Percentiles rank a stretch among this genome's conserved stretches.
Evolutionary conservation across 2,888 invertebrate species (phyloP).

Genomic region (Kuschelorhynchus macadamiae): DNA sequence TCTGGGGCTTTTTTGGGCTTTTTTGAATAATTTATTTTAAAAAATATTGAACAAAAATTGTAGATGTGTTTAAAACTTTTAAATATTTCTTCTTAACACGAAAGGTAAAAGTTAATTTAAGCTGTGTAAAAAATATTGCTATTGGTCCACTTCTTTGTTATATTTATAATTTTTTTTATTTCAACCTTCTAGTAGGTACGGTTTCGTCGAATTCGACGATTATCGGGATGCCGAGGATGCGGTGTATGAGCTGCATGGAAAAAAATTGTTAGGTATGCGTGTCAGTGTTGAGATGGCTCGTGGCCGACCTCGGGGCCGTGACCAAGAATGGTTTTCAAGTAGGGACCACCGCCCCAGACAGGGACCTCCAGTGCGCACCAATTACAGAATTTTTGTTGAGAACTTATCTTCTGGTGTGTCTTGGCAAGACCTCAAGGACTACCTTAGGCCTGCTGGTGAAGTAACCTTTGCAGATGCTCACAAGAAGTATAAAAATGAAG

Average conservation of each 20-base stretch:
- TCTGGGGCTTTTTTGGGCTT: too few relatives aligned
- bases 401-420: conserved; percentile 96
- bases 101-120: too few relatives aligned
- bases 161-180: conserved; percentile 5
- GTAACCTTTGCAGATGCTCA: conserved; percentile 97
- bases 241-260: conserved; percentile 95
- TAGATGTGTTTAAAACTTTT: too few relatives aligned
- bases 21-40: too few relatives aligned
- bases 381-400: conserved; percentile 94
- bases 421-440: conserved; percentile 98
- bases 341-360: conserved; percentile 43
- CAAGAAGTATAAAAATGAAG: conserved; percentile 91
- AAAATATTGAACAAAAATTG: too few relatives aligned
- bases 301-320: conserved; percentile 75
- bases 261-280: conserved; percentile 90
- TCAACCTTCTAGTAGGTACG: conserved; percentile 67
- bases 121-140: too few relatives aligned
- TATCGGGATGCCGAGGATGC: conserved; percentile 97
- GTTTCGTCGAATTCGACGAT: conserved; percentile 93
- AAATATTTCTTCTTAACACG: too few relatives aligned
- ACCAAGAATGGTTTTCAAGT: conserved; percentile 58
- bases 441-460: conserved; percentile 97
- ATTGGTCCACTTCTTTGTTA: too few relatives aligned
- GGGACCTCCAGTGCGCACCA: conserved; percentile 86
- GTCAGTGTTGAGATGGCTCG: conserved; percentile 75